Conservation (phyloP, 2,888 invertebrate genomes). For the Catocala nupta region DNA sequence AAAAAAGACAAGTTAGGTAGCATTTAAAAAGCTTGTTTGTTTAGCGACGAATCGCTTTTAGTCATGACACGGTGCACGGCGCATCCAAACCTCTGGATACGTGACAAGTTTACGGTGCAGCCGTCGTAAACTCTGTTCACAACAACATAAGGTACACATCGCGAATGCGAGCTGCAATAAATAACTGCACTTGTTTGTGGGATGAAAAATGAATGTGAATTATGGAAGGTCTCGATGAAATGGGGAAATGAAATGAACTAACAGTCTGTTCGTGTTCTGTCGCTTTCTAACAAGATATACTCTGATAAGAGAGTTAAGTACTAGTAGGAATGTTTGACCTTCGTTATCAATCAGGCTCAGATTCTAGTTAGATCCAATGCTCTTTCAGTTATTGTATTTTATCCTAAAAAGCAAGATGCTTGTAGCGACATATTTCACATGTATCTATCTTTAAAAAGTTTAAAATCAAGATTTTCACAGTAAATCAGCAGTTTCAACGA, state of each 20-base stretch:
- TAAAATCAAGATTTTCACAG: slow-evolving; percentile 24
- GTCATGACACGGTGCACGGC: slow-evolving; percentile 81
- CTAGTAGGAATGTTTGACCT: slow-evolving; percentile 31
- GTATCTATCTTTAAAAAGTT: slow-evolving; percentile 8
- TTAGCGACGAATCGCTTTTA: slow-evolving; percentile 84
- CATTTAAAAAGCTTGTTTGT: slow-evolving; percentile 88
- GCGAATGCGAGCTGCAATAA: slow-evolving; percentile 33
- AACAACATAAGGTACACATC: slow-evolving; percentile 51
- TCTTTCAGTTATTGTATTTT: slow-evolving; percentile 5
- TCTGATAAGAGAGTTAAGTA: slow-evolving; percentile 49
- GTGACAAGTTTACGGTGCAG: slow-evolving; percentile 58
- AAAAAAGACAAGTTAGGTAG: slow-evolving; percentile 87
- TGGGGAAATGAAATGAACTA: slow-evolving; percentile 55
- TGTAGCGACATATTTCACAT: not conserved
- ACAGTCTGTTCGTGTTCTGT: slow-evolving; percentile 43
- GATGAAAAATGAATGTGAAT: slow-evolving; percentile 64
- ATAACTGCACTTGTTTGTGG: slow-evolving; percentile 51
- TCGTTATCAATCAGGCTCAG: slow-evolving; percentile 21
- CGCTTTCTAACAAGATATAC: slow-evolving; percentile 43
- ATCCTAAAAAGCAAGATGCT: not conserved
- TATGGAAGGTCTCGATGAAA: slow-evolving; percentile 64
- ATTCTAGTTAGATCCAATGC: slow-evolving; percentile 24
- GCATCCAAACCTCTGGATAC: slow-evolving; percentile 65
- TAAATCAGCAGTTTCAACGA: slow-evolving; percentile 39
- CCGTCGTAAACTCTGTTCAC: slow-evolving; percentile 43